Evolutionary conservation across 2,113 vertebrate genomes (phyloP).

Genomic region (Holacanthus passer): DNA sequence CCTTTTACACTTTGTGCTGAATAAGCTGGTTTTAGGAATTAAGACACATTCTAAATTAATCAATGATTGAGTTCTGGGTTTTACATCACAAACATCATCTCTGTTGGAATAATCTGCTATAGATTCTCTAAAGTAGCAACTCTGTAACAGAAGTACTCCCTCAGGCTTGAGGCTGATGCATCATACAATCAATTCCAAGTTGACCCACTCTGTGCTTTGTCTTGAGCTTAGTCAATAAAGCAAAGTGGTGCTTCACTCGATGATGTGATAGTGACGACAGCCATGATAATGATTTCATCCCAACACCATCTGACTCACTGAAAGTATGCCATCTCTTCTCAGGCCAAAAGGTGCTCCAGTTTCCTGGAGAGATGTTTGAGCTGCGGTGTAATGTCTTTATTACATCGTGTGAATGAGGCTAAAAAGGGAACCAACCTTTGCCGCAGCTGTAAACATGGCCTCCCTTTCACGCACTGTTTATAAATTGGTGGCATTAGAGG

Average conservation of each 20-base stretch:
- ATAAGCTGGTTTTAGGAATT: slow-evolving; percentile 15
- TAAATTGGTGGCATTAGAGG: slow-evolving; percentile 69
- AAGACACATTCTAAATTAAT: slow-evolving; percentile 2
- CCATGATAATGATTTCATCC: slow-evolving; percentile 68
- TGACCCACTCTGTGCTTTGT: slow-evolving; percentile 74
- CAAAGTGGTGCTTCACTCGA: slow-evolving; percentile 71
- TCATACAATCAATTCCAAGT: slow-evolving; percentile 75
- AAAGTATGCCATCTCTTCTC: slow-evolving; percentile 38
- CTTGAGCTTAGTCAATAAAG: slow-evolving; percentile 75
- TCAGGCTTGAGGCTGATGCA: slow-evolving; percentile 56
- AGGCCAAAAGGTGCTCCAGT: slow-evolving; percentile 40
- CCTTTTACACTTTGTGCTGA: no score
- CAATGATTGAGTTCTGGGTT: slow-evolving; percentile 4
- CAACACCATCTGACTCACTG: slow-evolving; percentile 42
- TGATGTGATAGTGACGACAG: slow-evolving; percentile 71
- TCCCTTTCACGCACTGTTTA: slow-evolving; percentile 74
- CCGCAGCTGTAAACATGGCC: slow-evolving; percentile 72
- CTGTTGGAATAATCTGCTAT: slow-evolving; percentile 26
- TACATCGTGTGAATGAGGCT: slow-evolving; percentile 46
- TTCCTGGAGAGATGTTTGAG: slow-evolving; percentile 47
- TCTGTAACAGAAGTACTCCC: slow-evolving; percentile 47
- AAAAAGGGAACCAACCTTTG: slow-evolving; percentile 75
- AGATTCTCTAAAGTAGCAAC: slow-evolving; percentile 45
- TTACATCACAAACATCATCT: slow-evolving; percentile 18
- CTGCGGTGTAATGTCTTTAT: slow-evolving; percentile 57